phyloP scores from a whole-genome alignment of 2,797 vertebrate species.

The Graptemys geographica region DNA sequence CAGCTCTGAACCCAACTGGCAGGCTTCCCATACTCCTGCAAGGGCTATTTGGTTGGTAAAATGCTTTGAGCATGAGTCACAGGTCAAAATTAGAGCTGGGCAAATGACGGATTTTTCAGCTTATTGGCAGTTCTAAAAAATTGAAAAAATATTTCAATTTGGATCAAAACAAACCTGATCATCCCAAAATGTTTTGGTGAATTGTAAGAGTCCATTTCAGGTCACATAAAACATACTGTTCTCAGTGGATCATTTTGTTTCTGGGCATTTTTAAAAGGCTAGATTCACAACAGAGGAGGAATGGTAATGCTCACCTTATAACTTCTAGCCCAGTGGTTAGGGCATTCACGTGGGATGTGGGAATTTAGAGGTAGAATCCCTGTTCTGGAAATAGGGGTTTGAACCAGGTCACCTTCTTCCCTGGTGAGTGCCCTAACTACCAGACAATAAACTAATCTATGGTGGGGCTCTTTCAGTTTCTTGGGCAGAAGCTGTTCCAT shows the following conservation, averaged over 20 bases:
- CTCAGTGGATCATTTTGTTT: neutral
- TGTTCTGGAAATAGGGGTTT: neutral
- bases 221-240: neutral
- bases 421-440: neutral
- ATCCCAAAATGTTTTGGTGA: neutral
- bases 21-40: neutral
- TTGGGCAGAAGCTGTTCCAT: neutral
- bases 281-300: neutral
- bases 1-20: neutral
- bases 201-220: neutral
- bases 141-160: neutral
- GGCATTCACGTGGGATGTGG: neutral
- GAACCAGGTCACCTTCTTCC: too few relatives aligned
- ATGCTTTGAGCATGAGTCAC: neutral
- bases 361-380: neutral
- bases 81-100: neutral
- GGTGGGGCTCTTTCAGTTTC: neutral
- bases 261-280: neutral
- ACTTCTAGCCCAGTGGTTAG: neutral
- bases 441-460: neutral
- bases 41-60: neutral
- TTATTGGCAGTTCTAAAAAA: neutral
- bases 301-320: neutral
- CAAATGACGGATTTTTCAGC: neutral
- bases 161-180: neutral